phyloP scores from a whole-genome alignment of 2,888 invertebrate species.

The Agriopis marginaria region DNA sequence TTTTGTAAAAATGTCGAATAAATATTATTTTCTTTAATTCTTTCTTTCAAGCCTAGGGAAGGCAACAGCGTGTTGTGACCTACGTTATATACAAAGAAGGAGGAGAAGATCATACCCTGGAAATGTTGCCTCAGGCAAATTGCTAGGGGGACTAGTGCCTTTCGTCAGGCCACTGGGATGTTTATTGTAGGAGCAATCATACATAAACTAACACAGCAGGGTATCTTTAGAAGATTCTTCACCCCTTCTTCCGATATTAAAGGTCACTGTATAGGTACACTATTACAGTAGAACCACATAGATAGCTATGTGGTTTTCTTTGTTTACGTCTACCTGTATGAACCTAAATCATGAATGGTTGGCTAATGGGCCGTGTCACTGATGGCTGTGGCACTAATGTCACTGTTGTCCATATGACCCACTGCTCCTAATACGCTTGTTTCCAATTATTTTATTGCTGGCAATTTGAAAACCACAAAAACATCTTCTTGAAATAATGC shows the following conservation, averaged over 20 bases:
- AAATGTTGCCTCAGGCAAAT: no score
- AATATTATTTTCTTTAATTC: no score
- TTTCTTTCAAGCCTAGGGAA: no score
- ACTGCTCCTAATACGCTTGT: conserved; percentile 37
- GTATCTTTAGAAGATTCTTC: no score
- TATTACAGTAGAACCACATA: background rate
- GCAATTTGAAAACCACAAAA: conserved; percentile 26
- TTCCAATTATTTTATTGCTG: conserved; percentile 21
- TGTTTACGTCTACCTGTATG: background rate
- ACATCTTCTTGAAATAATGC: conserved; percentile 11
- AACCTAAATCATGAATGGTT: conserved; percentile 1
- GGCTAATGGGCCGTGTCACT: conserved; percentile 18
- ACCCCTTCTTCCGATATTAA: background rate
- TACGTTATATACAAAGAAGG: no score
- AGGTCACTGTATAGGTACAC: background rate
- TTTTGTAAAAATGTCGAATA: no score
- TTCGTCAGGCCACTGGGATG: no score
- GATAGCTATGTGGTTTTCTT: background rate
- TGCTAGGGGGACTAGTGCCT: no score
- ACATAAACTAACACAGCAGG: no score
- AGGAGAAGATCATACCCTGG: no score
- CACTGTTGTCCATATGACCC: conserved; percentile 26
- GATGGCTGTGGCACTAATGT: conserved; percentile 40
- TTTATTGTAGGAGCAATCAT: no score
- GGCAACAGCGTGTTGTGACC: no score